A percentile compares a stretch with the other conserved stretches of the same genome.
These are phyloP conservation scores for Cheilosia scutellata DNA, from an alignment of 2,888 invertebrate genomes.

Conservation along the genomic window DNA sequence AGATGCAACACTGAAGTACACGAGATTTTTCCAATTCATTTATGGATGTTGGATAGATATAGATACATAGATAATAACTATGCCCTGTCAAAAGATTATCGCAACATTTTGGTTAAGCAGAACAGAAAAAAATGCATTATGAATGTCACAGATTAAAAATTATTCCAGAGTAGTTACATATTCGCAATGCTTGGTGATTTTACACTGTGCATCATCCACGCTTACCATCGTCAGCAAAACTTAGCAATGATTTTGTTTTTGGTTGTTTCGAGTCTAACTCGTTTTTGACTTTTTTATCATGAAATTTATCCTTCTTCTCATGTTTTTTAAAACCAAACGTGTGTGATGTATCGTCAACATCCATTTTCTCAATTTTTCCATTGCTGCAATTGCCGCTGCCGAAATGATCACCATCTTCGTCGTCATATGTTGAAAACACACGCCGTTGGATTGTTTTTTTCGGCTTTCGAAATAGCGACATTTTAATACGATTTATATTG, in stretches of 20 bases:
- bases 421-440: constrained; percentile 89
- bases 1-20: too few species aligned
- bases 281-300: constrained; percentile 80
- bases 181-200: constrained; percentile 8
- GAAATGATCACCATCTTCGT: constrained; percentile 86
- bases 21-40: too few species aligned
- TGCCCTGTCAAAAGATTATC: too few species aligned
- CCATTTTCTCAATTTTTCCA: constrained; percentile 80
- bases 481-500: constrained; percentile 80
- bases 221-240: constrained; percentile 91
- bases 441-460: constrained; percentile 92
- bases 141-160: background rate
- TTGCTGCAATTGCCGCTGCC: constrained; percentile 80
- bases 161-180: background rate
- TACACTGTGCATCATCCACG: constrained; percentile 72
- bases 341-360: constrained; percentile 80
- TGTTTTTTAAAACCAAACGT: constrained; percentile 77
- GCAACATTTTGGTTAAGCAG: background rate
- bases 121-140: background rate
- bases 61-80: too few species aligned
- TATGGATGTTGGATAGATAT: too few species aligned
- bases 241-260: constrained; percentile 87
- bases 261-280: constrained; percentile 82
- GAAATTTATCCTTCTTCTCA: constrained; percentile 78
- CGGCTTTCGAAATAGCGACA: constrained; percentile 95